Conservation (phyloP, 1,140 invertebrate species). For the Panulirus ornatus region DNA sequence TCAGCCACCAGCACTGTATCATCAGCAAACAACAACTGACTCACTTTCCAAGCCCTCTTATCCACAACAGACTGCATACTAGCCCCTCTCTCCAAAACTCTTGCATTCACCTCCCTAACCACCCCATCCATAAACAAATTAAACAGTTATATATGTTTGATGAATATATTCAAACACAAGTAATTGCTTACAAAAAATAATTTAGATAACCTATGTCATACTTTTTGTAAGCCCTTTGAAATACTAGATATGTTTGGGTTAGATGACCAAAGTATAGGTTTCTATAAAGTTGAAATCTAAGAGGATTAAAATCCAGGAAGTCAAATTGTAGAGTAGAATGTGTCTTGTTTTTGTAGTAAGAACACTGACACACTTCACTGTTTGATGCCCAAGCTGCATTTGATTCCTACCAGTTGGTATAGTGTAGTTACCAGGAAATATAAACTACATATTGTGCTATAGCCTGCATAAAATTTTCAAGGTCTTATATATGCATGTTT, state of each 20-base stretch:
- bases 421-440: constrained; percentile 49
- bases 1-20: too few relatives aligned
- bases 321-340: constrained; percentile 16
- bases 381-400: constrained; percentile 43
- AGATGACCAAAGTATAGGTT: constrained; percentile 24
- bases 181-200: too few relatives aligned
- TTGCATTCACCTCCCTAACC: too few relatives aligned
- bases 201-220: too few relatives aligned
- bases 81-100: too few relatives aligned
- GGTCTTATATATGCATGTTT: constrained; percentile 44
- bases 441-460: constrained; percentile 50
- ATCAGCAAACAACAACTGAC: too few relatives aligned
- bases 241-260: constrained; percentile 18
- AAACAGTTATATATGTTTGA: too few relatives aligned
- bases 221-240: too few relatives aligned
- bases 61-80: too few relatives aligned
- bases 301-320: neutral
- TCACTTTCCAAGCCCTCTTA: too few relatives aligned
- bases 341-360: constrained; percentile 43
- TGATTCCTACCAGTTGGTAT: constrained; percentile 9
- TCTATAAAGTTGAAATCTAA: neutral
- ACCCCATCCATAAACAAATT: too few relatives aligned
- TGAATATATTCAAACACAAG: too few relatives aligned
- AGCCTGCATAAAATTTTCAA: constrained; percentile 45
- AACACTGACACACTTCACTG: constrained; percentile 34